These are phyloP conservation scores for Popillia japonica DNA, from an alignment of 1,140 invertebrate species.

Conservation along the genomic window DNA sequence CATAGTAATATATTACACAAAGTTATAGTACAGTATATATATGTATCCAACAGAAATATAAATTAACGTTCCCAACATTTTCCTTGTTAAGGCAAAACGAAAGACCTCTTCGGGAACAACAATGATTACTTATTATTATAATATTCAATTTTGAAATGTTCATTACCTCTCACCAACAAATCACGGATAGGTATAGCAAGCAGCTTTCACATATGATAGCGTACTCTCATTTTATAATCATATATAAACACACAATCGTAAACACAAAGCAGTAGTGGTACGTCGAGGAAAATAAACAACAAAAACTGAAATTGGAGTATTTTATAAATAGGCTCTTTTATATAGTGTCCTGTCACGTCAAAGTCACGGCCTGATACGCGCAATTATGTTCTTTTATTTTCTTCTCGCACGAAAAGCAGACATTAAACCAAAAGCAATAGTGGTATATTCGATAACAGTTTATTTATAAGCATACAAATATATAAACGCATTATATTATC, in stretches of 20 bases:
- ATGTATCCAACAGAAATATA: no score
- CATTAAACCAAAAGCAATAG: constrained; percentile 17
- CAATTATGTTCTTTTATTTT: constrained; percentile 28
- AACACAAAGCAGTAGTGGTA: neutral
- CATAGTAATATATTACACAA: no score
- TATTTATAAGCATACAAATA: constrained; percentile 11
- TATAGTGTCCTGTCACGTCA: constrained; percentile 42
- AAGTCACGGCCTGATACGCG: constrained; percentile 43
- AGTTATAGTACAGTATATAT: no score
- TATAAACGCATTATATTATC: neutral
- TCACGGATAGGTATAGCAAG: neutral
- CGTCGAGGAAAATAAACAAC: constrained; percentile 18
- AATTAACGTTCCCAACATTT: no score
- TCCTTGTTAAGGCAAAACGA: no score
- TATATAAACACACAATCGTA: neutral
- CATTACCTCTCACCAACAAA: neutral
- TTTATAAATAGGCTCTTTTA: constrained; percentile 15
- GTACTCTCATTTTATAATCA: neutral
- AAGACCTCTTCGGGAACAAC: no score
- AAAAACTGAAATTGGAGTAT: neutral
- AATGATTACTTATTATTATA: no score
- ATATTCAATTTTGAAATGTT: neutral
- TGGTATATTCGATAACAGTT: constrained; percentile 7
- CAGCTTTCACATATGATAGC: neutral
- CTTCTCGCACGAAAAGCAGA: constrained; percentile 1